Conservation (phyloP, 2,113 vertebrate genomes). For the Nyctereutes procyonoides region DNA sequence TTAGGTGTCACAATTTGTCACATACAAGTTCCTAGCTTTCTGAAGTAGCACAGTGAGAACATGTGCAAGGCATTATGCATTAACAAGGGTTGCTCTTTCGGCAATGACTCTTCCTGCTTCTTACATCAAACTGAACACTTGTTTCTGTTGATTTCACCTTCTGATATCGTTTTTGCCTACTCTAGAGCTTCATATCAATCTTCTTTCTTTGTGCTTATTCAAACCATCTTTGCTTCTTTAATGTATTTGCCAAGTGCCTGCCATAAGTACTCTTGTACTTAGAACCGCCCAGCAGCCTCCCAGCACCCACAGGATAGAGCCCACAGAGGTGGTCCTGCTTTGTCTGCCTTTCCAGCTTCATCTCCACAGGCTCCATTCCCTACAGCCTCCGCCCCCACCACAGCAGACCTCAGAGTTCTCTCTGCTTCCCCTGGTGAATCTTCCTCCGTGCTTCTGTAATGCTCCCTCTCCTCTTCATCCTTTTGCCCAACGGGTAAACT, state of each 20-base stretch:
- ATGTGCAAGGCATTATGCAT: background rate
- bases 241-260: background rate
- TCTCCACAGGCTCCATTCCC: too few relatives aligned
- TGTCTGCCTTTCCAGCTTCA: too few relatives aligned
- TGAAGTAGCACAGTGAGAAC: background rate
- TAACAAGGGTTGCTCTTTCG: background rate
- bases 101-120: background rate
- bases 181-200: background rate
- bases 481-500: background rate
- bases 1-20: background rate
- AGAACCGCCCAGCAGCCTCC: background rate
- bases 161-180: background rate
- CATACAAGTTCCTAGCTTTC: background rate
- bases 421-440: background rate
- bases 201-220: background rate
- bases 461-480: background rate
- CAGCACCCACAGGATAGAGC: background rate
- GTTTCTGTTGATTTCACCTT: background rate
- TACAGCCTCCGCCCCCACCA: rapidly evolving
- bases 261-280: background rate
- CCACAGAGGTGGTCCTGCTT: background rate
- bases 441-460: background rate
- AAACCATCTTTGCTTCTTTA: background rate
- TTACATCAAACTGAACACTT: background rate
- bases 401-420: background rate